Evolutionary conservation across 2,797 vertebrate species (phyloP), one percentile per base, ranked within the genome.

Genomic region (Euthynnus affinis): DNA sequence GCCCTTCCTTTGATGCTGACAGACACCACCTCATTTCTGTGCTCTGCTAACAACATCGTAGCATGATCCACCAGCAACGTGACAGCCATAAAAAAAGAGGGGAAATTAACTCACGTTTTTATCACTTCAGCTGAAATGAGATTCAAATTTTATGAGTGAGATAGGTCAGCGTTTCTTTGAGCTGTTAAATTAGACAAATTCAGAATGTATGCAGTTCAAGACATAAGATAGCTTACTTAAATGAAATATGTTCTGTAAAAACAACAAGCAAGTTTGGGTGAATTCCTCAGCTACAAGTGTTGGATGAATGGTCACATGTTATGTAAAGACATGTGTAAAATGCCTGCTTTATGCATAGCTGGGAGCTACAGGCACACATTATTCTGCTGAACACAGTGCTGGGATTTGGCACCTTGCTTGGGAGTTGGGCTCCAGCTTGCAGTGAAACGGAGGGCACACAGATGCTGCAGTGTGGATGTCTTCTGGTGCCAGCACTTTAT

Each of bases 401-500:
- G 64, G 52, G 55, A 76, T 75, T 65, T 81, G 68, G 56, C 67
- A 60, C 64, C 77, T 61, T 58, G 66, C 42, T 70, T 70, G 71
- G 46, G 66, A 69, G 71, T 20, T 60, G 53, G 53, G 64, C 77
- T 76, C 71, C 64, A 79, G 77, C 63, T 49, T 51, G 22, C 74
- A 63, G 80, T 32, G 15, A 37, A 46, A 76, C 81, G 82, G 73
- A 74, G 74, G 62, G 27, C 59, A 75, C 82, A 80, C 86, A 88
- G 78, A 87, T 83, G 81, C 86, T 85, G 83, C 81, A 76, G 71
- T 83, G 72, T 81, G 67, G 42, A 25, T 34, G 68, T 23, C 75
- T 78, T 69, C 63, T 78, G 69, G 75, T 87, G 79, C 87, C 78
- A 84, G 70, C 62, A 60, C 72, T 85, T 34, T 14, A 66, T 78